Base-by-base conservation (phyloP, 1,140 invertebrate species). In the Lepidurus packardi region DNA sequence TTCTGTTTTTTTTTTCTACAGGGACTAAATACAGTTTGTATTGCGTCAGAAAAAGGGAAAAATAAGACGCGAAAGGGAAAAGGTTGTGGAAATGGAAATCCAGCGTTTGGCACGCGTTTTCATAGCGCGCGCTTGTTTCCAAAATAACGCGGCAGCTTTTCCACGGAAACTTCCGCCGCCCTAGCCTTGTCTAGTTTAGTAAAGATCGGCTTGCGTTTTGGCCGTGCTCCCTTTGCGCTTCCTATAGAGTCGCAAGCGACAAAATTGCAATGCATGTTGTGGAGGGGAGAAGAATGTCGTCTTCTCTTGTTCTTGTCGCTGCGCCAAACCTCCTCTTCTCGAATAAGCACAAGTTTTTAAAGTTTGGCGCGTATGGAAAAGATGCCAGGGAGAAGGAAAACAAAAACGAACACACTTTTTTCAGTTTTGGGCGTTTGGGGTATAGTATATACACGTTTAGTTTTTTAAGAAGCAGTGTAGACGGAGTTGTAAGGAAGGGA, bases 81-180 rank as follows among this genome's bases (percentile, higher is more conserved):
- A 34, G 53, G 16, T 16, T 13, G 53, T 13, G 6, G 53, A 65
- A 65, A 65, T 65, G 34, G 34, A 34, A 34, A 34, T 34, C 34
- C 53, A n/a, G 53, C 53, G 53, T 65, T 34, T 65, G 53, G 53
- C 53, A 65, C 53, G 53, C 53, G 53, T n/a, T 65, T 65, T 65
- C 53, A 16, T 65, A 65, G 53, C 21, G 53, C 53, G 53, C 53
- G 53, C 53, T 65, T 65, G 53, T 65, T 65, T 65, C 53, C 53
- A 65, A 65, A 65, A 65, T 65, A 65, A 65, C 53, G 53, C 53
- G 16, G 9, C 53, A 34, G 34, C 34, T 34, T 16, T 21, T 13
- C 21, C 53, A 65, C 21, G 53, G 21, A 65, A 65, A 65, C 53
- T 65, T 65, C 53, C 53, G 53, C 53, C 53, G 53, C 8, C 13